Percentiles rank a stretch among this genome's conserved stretches.
Conservation (phyloP, 2,113 vertebrate genomes). For the Pteropus alecto region DNA sequence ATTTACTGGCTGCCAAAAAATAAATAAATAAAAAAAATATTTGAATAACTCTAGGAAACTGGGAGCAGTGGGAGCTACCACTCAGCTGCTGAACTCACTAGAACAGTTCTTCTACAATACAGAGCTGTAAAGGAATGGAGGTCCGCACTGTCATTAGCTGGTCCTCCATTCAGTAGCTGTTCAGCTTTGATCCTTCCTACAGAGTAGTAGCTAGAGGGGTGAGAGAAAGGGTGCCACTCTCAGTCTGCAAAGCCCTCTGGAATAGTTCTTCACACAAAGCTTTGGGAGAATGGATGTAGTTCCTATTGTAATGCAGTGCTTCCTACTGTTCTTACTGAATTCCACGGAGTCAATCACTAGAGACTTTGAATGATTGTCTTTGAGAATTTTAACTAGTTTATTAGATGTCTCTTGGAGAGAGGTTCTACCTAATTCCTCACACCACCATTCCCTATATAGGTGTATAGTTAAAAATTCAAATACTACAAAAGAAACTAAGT, state of each 20-base stretch:
- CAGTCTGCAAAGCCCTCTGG: not conserved
- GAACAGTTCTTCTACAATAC: not conserved
- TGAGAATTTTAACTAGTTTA: not conserved
- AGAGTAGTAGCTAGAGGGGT: not conserved
- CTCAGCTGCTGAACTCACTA: not conserved
- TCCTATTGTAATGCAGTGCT: not conserved
- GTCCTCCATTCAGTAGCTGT: not conserved
- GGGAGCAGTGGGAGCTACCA: not conserved
- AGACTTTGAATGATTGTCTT: slow-evolving; percentile 8
- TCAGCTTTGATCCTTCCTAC: not conserved
- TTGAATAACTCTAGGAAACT: not conserved
- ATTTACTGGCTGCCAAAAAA: not conserved
- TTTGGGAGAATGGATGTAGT: not conserved
- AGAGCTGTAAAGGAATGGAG: not conserved
- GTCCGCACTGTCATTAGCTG: not conserved
- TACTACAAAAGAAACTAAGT: not conserved
- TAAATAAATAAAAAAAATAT: not conserved
- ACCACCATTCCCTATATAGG: not conserved
- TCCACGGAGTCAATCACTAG: not conserved
- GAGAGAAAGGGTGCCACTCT: not conserved
- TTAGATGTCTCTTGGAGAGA: not conserved
- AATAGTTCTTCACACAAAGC: not conserved
- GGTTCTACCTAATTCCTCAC: not conserved
- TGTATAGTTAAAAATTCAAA: not conserved
- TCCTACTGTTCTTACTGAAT: not conserved